Evolutionary conservation across 2,888 invertebrate species (phyloP), one percentile per base, ranked within the genome.

Genomic region (Molorchus minor): DNA sequence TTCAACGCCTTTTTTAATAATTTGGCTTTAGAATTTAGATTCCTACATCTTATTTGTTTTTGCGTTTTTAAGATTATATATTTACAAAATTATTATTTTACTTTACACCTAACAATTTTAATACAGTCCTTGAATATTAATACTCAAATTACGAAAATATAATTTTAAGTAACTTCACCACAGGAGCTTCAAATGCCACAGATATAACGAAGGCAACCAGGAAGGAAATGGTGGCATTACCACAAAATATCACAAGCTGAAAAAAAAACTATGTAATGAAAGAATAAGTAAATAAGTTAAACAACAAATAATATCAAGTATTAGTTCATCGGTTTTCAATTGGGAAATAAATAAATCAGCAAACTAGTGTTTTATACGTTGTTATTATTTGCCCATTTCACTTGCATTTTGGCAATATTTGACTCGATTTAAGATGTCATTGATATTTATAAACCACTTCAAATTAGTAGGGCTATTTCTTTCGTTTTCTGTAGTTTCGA

Each of bases 201-300:
- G 93, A 93, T 61, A 93, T 87, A 67, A 87, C 84, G 76, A 93
- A 92, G 0, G 93, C 91, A 29, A 86, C 80, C 52, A 89, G 74
- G 78, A 92, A 93, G 2, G 93, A 91, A 65, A 91, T 84, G 21
- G 92, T 90, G 16, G 90, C 85, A 74, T 92, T 93, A 5, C 93
- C 93, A 60, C 88, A 86, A 78, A 88, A 91, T 63, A 89, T 83
- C 59, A 86, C 84, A 59, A 87, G 73, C 87, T 86, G 79, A 43
- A 81, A 84, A 38, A 51, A 12, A 40, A 21, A 10, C 5, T 4
- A 25, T 5, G n/a, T n/a, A n/a, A n/a, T n/a, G n/a, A n/a, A n/a
- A n/a, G n/a, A n/a, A n/a, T n/a, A n/a, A n/a, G n/a, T n/a, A n/a
- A n/a, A n/a, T n/a, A n/a, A n/a, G n/a, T n/a, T n/a, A n/a, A n/a